Conservation (phyloP, 2,888 invertebrate genomes). For the Elaeidobius kamerunicus region DNA sequence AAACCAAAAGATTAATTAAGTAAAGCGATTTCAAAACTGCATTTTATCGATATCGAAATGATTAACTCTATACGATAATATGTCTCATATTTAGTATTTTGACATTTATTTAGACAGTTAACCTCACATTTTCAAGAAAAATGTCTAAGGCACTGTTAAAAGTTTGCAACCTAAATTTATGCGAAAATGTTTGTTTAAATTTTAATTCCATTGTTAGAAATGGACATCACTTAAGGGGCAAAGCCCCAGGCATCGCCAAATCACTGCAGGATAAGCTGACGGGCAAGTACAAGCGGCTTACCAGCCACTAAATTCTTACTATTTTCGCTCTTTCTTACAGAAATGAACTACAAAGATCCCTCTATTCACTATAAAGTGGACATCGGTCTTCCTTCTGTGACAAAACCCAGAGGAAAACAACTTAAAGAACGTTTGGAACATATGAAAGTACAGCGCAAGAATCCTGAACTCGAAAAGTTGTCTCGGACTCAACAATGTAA, state of each 20-base stretch:
- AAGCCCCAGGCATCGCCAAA: slow-evolving; percentile 66
- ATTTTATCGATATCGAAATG: too few species aligned
- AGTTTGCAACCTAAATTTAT: slow-evolving; percentile 11
- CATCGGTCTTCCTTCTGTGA: slow-evolving; percentile 59
- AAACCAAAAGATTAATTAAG: too few species aligned
- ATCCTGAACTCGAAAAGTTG: slow-evolving; percentile 59
- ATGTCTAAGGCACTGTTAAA: slow-evolving; percentile 23
- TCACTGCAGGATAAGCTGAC: slow-evolving; percentile 66
- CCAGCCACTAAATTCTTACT: background rate
- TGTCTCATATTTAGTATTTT: too few species aligned
- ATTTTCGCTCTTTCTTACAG: slow-evolving; percentile 35
- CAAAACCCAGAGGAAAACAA: slow-evolving; percentile 46
- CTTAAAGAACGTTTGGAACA: slow-evolving; percentile 55
- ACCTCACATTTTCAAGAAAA: slow-evolving; percentile 3
- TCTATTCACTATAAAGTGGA: slow-evolving; percentile 57
- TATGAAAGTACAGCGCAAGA: slow-evolving; percentile 54
- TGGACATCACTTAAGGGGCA: slow-evolving; percentile 66
- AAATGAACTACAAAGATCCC: slow-evolving; percentile 55
- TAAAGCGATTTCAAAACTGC: too few species aligned
- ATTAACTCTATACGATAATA: too few species aligned
- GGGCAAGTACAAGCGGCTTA: slow-evolving; percentile 48
- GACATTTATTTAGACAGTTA: too few species aligned
- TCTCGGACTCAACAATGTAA: slow-evolving; percentile 61
- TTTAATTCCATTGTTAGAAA: slow-evolving; percentile 36
- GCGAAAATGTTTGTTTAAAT: slow-evolving; percentile 11